A percentile compares a stretch with the other conserved stretches of the same genome.
Evolutionary conservation across 2,113 vertebrate species (phyloP).

Genomic region (Salvelinus sp.): DNA sequence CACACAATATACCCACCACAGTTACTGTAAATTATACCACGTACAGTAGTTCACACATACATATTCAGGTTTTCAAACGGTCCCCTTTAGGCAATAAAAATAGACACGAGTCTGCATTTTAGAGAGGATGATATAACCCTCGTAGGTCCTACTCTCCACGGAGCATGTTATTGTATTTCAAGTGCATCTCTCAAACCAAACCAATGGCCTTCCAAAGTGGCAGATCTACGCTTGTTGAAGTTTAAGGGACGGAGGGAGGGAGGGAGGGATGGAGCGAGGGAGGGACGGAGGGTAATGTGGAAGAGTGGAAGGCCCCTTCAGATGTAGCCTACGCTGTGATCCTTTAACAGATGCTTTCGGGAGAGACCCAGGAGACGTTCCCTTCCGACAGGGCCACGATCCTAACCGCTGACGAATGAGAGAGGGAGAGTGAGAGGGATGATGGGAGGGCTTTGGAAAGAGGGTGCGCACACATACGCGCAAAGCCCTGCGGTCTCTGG

Average conservation of each 20-base stretch:
- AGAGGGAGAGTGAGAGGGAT: conserved; percentile 50
- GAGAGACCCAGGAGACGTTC: conserved; percentile 61
- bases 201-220: conserved; percentile 66
- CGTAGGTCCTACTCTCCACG: conserved; percentile 46
- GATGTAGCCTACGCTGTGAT: conserved; percentile 58
- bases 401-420: conserved; percentile 65
- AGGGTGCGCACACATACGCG: conserved; percentile 6
- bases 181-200: conserved; percentile 63
- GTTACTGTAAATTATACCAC: conserved; percentile 54
- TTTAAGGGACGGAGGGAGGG: conserved; percentile 50
- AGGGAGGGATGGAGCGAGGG: not conserved
- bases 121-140: conserved; percentile 59
- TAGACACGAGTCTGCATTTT: conserved; percentile 39
- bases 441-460: conserved; percentile 56
- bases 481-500: not conserved
- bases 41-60: conserved; percentile 51
- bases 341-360: conserved; percentile 66
- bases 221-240: conserved; percentile 60
- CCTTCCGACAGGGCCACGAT: conserved; percentile 68
- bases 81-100: conserved; percentile 54
- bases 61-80: conserved; percentile 51
- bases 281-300: conserved; percentile 27
- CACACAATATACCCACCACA: conserved; percentile 52
- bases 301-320: conserved; percentile 38
- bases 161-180: conserved; percentile 66